A percentile compares a stretch with the other conserved stretches of the same genome.
phyloP scores from a whole-genome alignment of 2,888 invertebrate genomes.

The Cabera pusaria region DNA sequence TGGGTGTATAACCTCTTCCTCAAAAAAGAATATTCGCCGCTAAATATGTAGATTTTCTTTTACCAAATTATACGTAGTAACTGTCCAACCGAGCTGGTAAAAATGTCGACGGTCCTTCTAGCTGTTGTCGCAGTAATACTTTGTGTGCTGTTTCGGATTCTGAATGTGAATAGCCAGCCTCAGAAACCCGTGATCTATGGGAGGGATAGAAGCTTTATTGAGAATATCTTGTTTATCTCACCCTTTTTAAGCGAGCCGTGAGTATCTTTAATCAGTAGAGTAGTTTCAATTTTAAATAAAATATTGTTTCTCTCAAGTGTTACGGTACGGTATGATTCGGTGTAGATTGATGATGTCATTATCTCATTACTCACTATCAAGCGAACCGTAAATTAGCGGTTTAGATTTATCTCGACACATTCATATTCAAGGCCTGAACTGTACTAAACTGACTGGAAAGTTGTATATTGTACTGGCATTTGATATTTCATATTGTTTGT shows the following conservation, averaged over 20 bases:
- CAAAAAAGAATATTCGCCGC: slow-evolving; percentile 41
- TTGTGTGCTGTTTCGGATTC: slow-evolving; percentile 91
- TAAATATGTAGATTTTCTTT: slow-evolving; percentile 64
- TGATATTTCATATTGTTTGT: neutral
- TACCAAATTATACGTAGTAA: slow-evolving; percentile 24
- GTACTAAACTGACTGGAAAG: too few species aligned
- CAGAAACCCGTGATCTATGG: slow-evolving; percentile 91
- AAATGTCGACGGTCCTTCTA: slow-evolving; percentile 91
- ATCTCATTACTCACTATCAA: slow-evolving; percentile 25
- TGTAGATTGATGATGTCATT: slow-evolving; percentile 59
- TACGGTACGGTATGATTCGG: slow-evolving; percentile 2
- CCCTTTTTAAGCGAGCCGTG: slow-evolving; percentile 92
- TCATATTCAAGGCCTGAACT: slow-evolving; percentile 15
- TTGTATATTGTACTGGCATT: neutral
- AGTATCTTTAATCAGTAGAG: slow-evolving; percentile 75
- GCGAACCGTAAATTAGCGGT: slow-evolving; percentile 28
- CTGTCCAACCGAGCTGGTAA: slow-evolving; percentile 18
- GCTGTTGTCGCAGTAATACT: slow-evolving; percentile 92
- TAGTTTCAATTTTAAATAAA: neutral
- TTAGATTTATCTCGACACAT: slow-evolving; percentile 15
- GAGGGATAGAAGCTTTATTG: slow-evolving; percentile 89
- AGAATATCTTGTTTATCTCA: slow-evolving; percentile 90
- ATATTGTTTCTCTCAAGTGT: too few species aligned
- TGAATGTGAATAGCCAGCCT: slow-evolving; percentile 93
- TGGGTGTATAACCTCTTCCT: slow-evolving; percentile 41